Conservation (phyloP, 1,140 invertebrate genomes). For the Propsilocerus akamusi region DNA sequence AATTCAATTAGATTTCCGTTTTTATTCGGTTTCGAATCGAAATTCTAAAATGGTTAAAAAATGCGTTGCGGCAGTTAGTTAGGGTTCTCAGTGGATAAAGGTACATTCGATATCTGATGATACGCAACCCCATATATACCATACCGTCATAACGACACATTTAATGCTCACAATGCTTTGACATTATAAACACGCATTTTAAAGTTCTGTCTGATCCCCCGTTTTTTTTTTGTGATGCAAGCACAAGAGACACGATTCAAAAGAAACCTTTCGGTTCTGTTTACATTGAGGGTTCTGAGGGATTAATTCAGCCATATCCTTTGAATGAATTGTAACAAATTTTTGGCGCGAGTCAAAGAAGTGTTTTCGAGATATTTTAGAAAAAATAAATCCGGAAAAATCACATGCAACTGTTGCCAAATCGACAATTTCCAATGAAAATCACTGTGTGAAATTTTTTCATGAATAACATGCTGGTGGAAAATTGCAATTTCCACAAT, state of each 20-base stretch:
- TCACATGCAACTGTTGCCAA: too few relatives aligned
- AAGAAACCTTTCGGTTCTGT: too few relatives aligned
- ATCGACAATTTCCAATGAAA: too few relatives aligned
- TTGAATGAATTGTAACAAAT: not conserved
- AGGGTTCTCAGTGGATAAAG: not conserved
- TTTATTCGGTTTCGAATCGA: too few relatives aligned
- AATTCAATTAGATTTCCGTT: not conserved
- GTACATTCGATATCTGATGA: not conserved
- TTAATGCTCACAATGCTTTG: not conserved
- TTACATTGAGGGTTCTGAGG: conserved; percentile 1
- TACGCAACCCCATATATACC: not conserved
- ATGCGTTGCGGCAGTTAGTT: not conserved
- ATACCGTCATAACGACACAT: not conserved
- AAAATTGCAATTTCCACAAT: too few relatives aligned
- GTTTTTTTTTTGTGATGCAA: too few relatives aligned
- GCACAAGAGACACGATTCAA: not conserved
- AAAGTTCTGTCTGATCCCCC: not conserved
- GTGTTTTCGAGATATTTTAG: too few relatives aligned
- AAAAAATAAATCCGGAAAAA: too few relatives aligned
- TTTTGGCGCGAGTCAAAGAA: conserved; percentile 1
- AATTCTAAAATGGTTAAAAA: conserved; percentile 1
- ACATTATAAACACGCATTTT: not conserved
- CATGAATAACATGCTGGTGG: too few relatives aligned
- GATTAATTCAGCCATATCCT: conserved; percentile 4
- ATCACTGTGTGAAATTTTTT: too few relatives aligned